Percentiles rank a stretch among this genome's conserved stretches.
Conservation (phyloP, 2,888 invertebrate genomes). For the Neria commutata region DNA sequence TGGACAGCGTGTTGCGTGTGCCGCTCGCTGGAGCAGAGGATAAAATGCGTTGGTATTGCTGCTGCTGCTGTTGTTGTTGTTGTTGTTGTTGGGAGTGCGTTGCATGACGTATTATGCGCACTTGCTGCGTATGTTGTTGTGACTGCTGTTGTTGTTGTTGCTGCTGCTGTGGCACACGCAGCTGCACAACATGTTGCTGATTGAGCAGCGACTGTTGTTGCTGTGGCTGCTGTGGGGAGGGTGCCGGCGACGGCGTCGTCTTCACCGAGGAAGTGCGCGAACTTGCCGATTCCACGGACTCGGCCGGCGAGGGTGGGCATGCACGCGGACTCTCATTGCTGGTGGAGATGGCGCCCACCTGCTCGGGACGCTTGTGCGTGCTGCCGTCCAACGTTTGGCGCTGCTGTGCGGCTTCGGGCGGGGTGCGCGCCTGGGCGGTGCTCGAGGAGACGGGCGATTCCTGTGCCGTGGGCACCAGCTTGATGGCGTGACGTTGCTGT, state of each 20-base stretch:
- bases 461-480: constrained; percentile 62
- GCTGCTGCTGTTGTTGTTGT: constrained; percentile 26
- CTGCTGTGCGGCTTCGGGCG: constrained; percentile 36
- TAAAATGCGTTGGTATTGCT: constrained; percentile 44
- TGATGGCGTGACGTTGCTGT: constrained; percentile 45
- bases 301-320: constrained; percentile 68
- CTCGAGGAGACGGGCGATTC: constrained; percentile 56
- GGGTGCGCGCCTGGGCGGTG: constrained; percentile 40
- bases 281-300: constrained; percentile 44
- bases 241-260: constrained; percentile 30
- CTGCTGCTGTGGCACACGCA: constrained; percentile 59
- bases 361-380: constrained; percentile 72
- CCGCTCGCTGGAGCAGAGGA: constrained; percentile 67
- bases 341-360: constrained; percentile 84
- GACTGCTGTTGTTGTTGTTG: constrained; percentile 22
- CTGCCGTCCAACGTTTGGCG: constrained; percentile 31
- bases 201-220: constrained; percentile 17
- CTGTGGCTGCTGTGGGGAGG: constrained; percentile 26
- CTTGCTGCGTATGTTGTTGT: constrained; percentile 32
- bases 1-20: constrained; percentile 79
- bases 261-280: constrained; percentile 36
- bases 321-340: constrained; percentile 78
- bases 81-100: constrained; percentile 41
- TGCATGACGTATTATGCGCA: constrained; percentile 58
- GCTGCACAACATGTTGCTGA: constrained; percentile 20